Evolutionary conservation across 1,140 invertebrate genomes (phyloP).

Genomic region (Drosophila virilis): DNA sequence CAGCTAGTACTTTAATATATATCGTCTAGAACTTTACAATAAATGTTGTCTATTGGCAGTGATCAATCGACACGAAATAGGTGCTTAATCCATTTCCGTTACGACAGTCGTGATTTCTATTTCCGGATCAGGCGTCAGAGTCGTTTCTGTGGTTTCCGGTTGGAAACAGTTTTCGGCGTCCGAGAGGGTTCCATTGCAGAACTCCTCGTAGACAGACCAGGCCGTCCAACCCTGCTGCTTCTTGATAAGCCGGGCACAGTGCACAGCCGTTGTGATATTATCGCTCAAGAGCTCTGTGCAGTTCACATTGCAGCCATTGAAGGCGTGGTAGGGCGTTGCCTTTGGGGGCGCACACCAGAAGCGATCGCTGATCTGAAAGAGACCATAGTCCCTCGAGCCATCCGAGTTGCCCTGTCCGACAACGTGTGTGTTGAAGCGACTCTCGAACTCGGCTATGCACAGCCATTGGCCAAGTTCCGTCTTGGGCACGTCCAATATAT

Average conservation of each 20-base stretch:
- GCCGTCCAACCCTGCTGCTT: constrained; percentile 87
- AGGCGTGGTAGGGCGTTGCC: constrained; percentile 52
- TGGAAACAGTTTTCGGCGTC: constrained; percentile 66
- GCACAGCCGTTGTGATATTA: constrained; percentile 73
- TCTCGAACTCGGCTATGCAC: constrained; percentile 75
- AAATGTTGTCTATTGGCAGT: constrained; percentile 14
- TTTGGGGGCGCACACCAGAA: constrained; percentile 77
- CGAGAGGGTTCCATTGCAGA: constrained; percentile 81
- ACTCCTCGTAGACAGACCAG: constrained; percentile 87
- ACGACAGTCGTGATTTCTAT: constrained; percentile 15
- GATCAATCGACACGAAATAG: not conserved
- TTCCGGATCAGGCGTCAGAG: not conserved
- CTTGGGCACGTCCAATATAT: constrained; percentile 76
- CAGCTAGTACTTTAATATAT: constrained; percentile 1
- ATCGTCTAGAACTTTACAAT: not conserved
- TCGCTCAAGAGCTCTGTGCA: constrained; percentile 67
- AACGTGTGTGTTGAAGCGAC: constrained; percentile 71
- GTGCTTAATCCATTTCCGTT: constrained; percentile 20
- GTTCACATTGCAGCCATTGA: constrained; percentile 78
- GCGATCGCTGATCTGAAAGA: constrained; percentile 83
- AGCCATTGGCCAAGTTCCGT: constrained; percentile 65
- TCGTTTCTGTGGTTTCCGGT: not conserved
- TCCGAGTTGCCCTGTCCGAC: constrained; percentile 68
- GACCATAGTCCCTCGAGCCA: constrained; percentile 75
- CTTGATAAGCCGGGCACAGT: constrained; percentile 66